Evolutionary conservation across 1,140 invertebrate genomes (phyloP).

Genomic region (Paralvinella palmiformis): DNA sequence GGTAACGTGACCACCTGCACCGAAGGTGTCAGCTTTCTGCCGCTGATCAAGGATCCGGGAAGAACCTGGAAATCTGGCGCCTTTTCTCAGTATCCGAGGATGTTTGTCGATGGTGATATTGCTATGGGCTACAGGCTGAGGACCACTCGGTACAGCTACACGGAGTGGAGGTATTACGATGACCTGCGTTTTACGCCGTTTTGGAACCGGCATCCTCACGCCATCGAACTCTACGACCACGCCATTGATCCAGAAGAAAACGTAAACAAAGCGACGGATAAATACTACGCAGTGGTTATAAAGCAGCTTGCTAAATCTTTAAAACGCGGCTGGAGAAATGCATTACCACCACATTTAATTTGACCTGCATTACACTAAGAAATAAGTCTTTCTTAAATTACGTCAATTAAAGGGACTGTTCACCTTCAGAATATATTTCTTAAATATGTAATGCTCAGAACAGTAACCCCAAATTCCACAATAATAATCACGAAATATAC

Average conservation of each 20-base stretch:
- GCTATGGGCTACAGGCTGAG: slow-evolving; percentile 73
- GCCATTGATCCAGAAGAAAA: slow-evolving; percentile 15
- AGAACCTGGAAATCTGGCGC: slow-evolving; percentile 43
- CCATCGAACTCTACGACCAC: slow-evolving; percentile 12
- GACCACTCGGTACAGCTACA: slow-evolving; percentile 65
- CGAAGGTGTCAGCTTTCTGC: slow-evolving; percentile 63
- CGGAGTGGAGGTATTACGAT: slow-evolving; percentile 63
- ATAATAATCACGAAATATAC: too few relatives aligned
- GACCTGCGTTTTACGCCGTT: slow-evolving; percentile 5
- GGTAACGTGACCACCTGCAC: slow-evolving; percentile 56
- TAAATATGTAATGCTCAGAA: too few relatives aligned
- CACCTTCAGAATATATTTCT: too few relatives aligned
- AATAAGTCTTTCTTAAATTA: too few relatives aligned
- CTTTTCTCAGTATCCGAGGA: slow-evolving; percentile 77
- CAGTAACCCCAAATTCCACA: too few relatives aligned
- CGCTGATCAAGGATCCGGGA: slow-evolving; percentile 21
- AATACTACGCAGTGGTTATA: slow-evolving; percentile 13
- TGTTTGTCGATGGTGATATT: slow-evolving; percentile 62
- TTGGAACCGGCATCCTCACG: background rate
- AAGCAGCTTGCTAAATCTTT: slow-evolving; percentile 25
- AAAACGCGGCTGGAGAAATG: slow-evolving; percentile 31
- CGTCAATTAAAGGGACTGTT: too few relatives aligned
- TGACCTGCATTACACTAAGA: too few relatives aligned
- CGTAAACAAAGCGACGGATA: background rate
- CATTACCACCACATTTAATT: slow-evolving; percentile 10